Evolutionary conservation across 1,140 invertebrate genomes (phyloP), one percentile per base, ranked within the genome.

Genomic region (Ruditapes philippinarum): DNA sequence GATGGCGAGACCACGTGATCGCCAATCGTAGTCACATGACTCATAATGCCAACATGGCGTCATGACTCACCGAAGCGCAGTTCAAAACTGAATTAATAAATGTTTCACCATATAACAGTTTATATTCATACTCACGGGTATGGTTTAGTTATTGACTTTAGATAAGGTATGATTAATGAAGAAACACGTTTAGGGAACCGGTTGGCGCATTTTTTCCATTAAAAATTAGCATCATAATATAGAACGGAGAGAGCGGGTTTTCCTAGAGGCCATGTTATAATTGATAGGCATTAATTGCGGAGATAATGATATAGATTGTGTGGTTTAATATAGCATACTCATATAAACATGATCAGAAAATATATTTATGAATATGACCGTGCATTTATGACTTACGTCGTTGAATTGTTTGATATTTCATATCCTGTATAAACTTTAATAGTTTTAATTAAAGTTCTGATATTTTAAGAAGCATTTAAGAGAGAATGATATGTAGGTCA

Each of bases 41-140:
- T 78, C 74, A 78, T 78, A 51, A 49, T 78, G 42, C 74, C 74
- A 78, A 54, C 25, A 54, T 78, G 74, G 74, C 74, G 49, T 33
- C 74, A 54, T 78, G 74, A 78, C 74, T 78, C 74, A 78, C 31
- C 25, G 45, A 11, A 36, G 74, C 70, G 70, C 70, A 51, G 45
- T 78, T 78, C 45, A 78, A 78, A 78, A 19, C 51, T 17, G 45
- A 54, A 78, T 78, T 78, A 0, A 78, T 78, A 78, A 78, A 51
- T 33, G 45, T 12, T 78, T 78, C 65, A 17, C 7, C 17, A 7
- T 45, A 42, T 36, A 57, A 57, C 7, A 54, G 42, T 51, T 78
- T 78, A 49, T 49, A 78, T 78, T 78, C 74, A 78, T 54, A 78
- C 42, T 49, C 74, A 51, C 42, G 42, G 45, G 28, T 49, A 49